Conservation (phyloP, 2,888 invertebrate genomes). For the Beris chalybata region DNA sequence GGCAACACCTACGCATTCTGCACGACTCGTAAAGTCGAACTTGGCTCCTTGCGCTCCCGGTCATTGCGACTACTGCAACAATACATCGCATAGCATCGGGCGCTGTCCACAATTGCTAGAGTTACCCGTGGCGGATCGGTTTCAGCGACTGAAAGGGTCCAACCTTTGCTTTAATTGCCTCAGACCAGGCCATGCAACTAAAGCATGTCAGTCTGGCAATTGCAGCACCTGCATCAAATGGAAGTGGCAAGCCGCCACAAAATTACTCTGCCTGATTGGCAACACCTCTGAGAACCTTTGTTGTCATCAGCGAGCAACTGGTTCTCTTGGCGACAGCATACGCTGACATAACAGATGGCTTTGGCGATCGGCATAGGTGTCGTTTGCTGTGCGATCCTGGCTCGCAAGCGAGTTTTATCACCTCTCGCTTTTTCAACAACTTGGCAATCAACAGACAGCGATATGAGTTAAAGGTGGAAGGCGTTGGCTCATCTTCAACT, state of each 20-base stretch:
- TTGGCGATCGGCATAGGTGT: neutral
- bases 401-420: neutral
- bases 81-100: slow-evolving; percentile 16
- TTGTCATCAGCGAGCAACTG: neutral
- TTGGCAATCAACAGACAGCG: neutral
- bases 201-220: slow-evolving; percentile 17
- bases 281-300: neutral
- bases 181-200: slow-evolving; percentile 30
- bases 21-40: neutral
- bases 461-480: neutral
- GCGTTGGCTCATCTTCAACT: neutral
- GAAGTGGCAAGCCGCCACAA: neutral
- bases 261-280: no score
- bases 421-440: neutral
- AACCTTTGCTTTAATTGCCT: slow-evolving; percentile 33
- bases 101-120: slow-evolving; percentile 25
- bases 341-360: neutral
- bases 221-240: neutral
- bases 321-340: neutral
- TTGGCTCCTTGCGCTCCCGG: neutral
- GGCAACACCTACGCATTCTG: neutral
- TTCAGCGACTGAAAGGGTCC: slow-evolving; percentile 19
- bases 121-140: slow-evolving; percentile 25
- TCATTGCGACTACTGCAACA: slow-evolving; percentile 6
- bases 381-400: neutral